Evolutionary conservation across 92 coral and sea anemone genomes (phyloP).

Genomic region (Zoanthus sansibaricus): DNA sequence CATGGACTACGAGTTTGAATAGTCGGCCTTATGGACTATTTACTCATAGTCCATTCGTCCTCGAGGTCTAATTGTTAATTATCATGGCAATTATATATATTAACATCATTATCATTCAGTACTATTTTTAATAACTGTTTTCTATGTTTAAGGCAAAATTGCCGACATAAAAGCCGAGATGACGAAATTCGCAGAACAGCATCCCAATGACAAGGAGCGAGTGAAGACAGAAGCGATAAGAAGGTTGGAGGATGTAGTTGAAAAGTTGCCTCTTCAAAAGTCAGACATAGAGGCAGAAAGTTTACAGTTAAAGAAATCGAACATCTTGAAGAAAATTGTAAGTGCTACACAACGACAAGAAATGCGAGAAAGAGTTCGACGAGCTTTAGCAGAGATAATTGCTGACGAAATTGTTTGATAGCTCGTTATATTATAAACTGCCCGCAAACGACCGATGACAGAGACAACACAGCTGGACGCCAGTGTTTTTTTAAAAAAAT

Average conservation of each 20-base stretch:
- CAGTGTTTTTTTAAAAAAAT: not conserved
- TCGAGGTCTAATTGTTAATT: too few species aligned
- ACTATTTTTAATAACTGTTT: not conserved
- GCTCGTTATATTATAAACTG: too few species aligned
- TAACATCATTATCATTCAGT: too few species aligned
- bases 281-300: slow-evolving; percentile 75
- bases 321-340: slow-evolving; percentile 76
- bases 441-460: too few species aligned
- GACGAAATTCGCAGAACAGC: slow-evolving; percentile 76
- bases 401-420: slow-evolving; percentile 80
- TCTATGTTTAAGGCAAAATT: slow-evolving; percentile 68
- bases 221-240: slow-evolving; percentile 83
- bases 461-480: not conserved
- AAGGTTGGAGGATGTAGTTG: slow-evolving; percentile 84
- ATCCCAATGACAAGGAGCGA: slow-evolving; percentile 76
- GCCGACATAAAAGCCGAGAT: slow-evolving; percentile 80
- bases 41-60: too few species aligned
- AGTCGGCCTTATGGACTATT: too few species aligned
- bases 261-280: slow-evolving; percentile 85
- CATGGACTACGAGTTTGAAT: too few species aligned
- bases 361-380: slow-evolving; percentile 75
- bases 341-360: slow-evolving; percentile 72
- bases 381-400: slow-evolving; percentile 89
- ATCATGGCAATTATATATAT: too few species aligned
- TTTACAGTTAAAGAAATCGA: slow-evolving; percentile 74